Percentiles rank a stretch among this genome's conserved stretches.
Conservation (phyloP, 2,888 invertebrate species). For the Hirtodrosophila duncani region DNA sequence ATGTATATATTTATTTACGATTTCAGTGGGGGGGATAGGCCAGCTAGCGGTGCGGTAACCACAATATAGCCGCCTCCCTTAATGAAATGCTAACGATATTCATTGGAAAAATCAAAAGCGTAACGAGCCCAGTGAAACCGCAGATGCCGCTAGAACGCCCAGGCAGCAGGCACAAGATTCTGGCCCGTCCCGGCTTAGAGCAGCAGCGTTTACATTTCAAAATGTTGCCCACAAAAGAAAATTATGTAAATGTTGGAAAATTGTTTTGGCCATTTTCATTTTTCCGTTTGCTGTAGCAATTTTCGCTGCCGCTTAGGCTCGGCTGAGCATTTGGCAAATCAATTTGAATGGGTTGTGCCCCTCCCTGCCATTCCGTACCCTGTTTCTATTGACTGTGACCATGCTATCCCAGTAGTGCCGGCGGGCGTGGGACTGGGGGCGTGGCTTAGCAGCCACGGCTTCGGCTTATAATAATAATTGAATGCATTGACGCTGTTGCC, state of each 20-base stretch:
- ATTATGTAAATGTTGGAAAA: conserved; percentile 67
- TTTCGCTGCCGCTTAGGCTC: conserved; percentile 39
- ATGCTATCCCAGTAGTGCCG: conserved; percentile 10
- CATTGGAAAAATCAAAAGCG: conserved; percentile 61
- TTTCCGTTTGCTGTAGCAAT: conserved; percentile 32
- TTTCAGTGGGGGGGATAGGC: background rate
- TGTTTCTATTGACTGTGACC: too few relatives aligned
- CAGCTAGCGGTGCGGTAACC: conserved; percentile 6
- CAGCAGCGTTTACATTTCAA: conserved; percentile 38
- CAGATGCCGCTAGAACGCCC: conserved; percentile 11
- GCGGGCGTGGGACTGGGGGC: conserved; percentile 27
- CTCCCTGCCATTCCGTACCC: too few relatives aligned
- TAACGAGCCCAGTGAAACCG: conserved; percentile 33
- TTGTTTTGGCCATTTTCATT: conserved; percentile 48
- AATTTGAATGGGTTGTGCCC: conserved; percentile 44
- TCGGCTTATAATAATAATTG: conserved; percentile 67
- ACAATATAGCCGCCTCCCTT: conserved; percentile 40
- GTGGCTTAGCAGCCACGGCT: conserved; percentile 21
- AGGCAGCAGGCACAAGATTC: background rate
- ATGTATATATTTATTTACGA: background rate
- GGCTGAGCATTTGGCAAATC: conserved; percentile 56
- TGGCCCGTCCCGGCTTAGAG: background rate
- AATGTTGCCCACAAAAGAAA: conserved; percentile 50
- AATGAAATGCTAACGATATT: conserved; percentile 69
- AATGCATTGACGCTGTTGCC: conserved; percentile 44